Conservation (phyloP, 2,888 invertebrate species). For the Lissocephala sabroskyi region DNA sequence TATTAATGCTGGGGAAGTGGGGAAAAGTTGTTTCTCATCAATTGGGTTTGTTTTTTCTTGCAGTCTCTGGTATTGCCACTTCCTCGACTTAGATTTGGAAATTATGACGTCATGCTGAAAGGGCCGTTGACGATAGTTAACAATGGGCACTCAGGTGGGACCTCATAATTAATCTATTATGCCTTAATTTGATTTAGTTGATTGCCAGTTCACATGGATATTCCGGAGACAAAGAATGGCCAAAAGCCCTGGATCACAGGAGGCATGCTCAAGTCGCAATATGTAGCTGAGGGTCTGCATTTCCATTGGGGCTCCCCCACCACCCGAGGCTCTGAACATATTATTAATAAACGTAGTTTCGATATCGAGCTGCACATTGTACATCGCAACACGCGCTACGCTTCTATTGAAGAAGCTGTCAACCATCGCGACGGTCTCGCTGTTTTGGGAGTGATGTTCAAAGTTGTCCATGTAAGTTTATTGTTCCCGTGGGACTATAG, state of each 20-base stretch:
- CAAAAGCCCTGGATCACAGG: constrained; percentile 48
- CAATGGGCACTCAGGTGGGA: constrained; percentile 78
- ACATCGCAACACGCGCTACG: constrained; percentile 76
- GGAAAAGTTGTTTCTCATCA: neutral
- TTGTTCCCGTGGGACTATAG: neutral
- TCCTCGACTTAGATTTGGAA: constrained; percentile 57
- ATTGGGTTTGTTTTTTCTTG: neutral
- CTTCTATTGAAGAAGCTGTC: constrained; percentile 73
- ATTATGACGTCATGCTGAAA: constrained; percentile 77
- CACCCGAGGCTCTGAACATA: constrained; percentile 76
- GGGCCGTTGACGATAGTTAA: constrained; percentile 76
- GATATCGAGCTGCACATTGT: constrained; percentile 80
- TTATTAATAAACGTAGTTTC: constrained; percentile 70
- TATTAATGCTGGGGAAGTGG: neutral
- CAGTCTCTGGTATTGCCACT: constrained; percentile 39
- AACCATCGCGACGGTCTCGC: constrained; percentile 75
- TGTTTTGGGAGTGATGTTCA: constrained; percentile 77
- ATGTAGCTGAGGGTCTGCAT: constrained; percentile 52
- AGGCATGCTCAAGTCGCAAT: constrained; percentile 38
- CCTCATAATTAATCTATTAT: neutral
- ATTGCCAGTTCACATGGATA: constrained; percentile 39
- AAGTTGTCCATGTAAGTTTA: constrained; percentile 24
- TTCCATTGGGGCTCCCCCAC: constrained; percentile 84
- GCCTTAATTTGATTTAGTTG: neutral
- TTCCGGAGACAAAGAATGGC: constrained; percentile 45